Percentiles rank a stretch among this genome's conserved stretches.
These are phyloP conservation scores for Watsonalla binaria DNA, from an alignment of 2,888 invertebrate genomes.

Conservation along the genomic window DNA sequence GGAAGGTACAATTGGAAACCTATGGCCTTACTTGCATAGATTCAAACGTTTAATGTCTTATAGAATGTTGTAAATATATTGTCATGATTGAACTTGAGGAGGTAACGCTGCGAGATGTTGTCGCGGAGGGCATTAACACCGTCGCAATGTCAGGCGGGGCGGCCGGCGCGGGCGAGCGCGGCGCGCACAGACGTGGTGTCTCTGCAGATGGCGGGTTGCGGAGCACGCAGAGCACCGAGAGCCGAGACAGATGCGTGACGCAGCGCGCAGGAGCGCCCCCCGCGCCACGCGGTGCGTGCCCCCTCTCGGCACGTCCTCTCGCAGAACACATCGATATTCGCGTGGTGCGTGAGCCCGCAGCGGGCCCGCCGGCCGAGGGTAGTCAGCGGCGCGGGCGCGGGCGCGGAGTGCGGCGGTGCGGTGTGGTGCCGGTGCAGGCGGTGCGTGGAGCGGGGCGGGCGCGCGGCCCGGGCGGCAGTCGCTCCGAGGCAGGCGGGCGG, in stretches of 20 bases:
- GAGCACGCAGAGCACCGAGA: constrained; percentile 55
- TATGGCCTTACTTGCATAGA: background rate
- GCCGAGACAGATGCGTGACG: constrained; percentile 75
- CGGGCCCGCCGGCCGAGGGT: constrained; percentile 33
- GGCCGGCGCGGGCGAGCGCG: constrained; percentile 64
- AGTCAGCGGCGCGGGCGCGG: constrained; percentile 31
- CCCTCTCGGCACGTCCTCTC: constrained; percentile 46
- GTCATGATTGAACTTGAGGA: constrained; percentile 13
- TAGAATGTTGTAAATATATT: background rate
- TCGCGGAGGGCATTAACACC: constrained; percentile 42
- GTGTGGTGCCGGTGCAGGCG: constrained; percentile 47
- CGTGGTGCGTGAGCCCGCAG: constrained; percentile 64
- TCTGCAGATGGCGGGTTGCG: constrained; percentile 69
- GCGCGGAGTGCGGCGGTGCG: constrained; percentile 43
- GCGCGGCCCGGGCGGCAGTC: constrained; percentile 73
- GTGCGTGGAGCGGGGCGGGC: constrained; percentile 21
- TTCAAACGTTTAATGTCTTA: background rate
- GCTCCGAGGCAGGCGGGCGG: constrained; percentile 68
- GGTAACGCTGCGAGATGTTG: constrained; percentile 13
- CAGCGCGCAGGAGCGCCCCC: constrained; percentile 72
- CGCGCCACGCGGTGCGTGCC: constrained; percentile 52
- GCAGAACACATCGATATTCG: constrained; percentile 73
- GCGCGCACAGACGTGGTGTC: constrained; percentile 35
- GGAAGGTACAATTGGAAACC: too few species aligned
- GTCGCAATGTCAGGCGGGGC: constrained; percentile 39